Percentiles rank a stretch among this genome's conserved stretches.
Conservation (phyloP, 2,113 vertebrate genomes). For the Eleginops maclovinus region DNA sequence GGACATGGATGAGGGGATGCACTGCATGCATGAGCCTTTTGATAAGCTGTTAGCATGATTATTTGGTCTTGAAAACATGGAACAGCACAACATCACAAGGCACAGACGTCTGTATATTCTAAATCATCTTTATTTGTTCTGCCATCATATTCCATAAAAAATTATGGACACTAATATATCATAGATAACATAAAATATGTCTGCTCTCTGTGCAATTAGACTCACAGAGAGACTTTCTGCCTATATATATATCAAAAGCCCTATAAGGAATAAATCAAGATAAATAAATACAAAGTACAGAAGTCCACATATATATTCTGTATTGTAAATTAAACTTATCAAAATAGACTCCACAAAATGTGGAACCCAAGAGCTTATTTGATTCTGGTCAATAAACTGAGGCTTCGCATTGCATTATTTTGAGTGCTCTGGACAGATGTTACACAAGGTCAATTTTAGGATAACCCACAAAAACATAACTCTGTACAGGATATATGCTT, state of each 20-base stretch:
- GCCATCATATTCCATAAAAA: constrained; percentile 23
- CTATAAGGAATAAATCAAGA: constrained; percentile 45
- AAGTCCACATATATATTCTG: constrained; percentile 62
- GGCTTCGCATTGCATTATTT: constrained; percentile 44
- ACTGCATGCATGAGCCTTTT: constrained; percentile 15
- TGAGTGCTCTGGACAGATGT: constrained; percentile 46
- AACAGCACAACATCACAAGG: constrained; percentile 18
- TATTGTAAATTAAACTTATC: constrained; percentile 56
- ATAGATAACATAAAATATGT: constrained; percentile 47
- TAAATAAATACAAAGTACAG: constrained; percentile 77
- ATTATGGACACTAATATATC: constrained; percentile 48
- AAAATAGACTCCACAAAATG: constrained; percentile 56
- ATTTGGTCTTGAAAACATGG: constrained; percentile 5
- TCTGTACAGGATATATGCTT: constrained; percentile 65
- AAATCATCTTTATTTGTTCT: constrained; percentile 70
- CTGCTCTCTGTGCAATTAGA: constrained; percentile 39
- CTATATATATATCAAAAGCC: not conserved
- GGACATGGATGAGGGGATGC: constrained; percentile 58
- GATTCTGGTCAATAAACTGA: constrained; percentile 72
- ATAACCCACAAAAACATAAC: constrained; percentile 35
- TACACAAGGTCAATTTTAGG: constrained; percentile 39
- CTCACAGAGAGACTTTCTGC: constrained; percentile 36
- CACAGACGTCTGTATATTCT: constrained; percentile 16
- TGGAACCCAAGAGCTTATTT: constrained; percentile 72
- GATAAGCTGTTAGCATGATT: constrained; percentile 40